A percentile compares a stretch with the other conserved stretches of the same genome.
These are phyloP conservation scores for Drosophila nr. perissopoda DNA, from an alignment of 2,888 invertebrate genomes.

Conservation along the genomic window DNA sequence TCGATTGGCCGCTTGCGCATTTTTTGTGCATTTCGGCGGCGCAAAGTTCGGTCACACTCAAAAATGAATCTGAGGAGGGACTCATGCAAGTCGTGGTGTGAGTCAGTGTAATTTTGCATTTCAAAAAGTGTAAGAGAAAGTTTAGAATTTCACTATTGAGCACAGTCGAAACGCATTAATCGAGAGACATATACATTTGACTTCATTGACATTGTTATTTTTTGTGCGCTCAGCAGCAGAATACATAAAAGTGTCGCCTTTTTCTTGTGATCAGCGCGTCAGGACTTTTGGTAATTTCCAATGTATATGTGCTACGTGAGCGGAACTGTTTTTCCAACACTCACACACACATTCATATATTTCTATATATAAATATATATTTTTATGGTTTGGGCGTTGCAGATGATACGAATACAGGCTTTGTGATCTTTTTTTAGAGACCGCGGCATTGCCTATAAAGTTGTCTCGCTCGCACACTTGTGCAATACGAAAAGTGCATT, in stretches of 20 bases:
- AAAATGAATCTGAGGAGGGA: conserved; percentile 54
- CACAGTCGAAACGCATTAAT: conserved; percentile 33
- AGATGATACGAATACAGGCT: conserved; percentile 65
- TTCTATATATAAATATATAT: no score
- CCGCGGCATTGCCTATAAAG: conserved; percentile 31
- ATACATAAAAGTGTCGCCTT: conserved; percentile 69
- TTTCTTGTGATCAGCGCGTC: conserved; percentile 53
- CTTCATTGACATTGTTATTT: conserved; percentile 67
- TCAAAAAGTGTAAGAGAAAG: conserved; percentile 62
- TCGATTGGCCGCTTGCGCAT: conserved; percentile 10
- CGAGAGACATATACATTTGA: conserved; percentile 56
- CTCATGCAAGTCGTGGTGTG: conserved; percentile 55
- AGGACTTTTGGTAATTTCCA: conserved; percentile 58
- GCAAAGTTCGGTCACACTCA: conserved; percentile 25
- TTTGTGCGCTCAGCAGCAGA: conserved; percentile 45
- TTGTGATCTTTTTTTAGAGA: conserved; percentile 62
- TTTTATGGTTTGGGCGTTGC: conserved; percentile 70
- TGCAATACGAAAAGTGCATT: conserved; percentile 29
- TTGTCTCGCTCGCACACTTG: conserved; percentile 44
- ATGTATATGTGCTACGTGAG: conserved; percentile 30
- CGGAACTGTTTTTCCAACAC: conserved; percentile 49
- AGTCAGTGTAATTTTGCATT: conserved; percentile 66
- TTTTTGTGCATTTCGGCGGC: conserved; percentile 9
- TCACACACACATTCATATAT: conserved; percentile 20
- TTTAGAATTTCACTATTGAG: conserved; percentile 13